Conservation (phyloP, 2,797 vertebrate species). For the Urophycis tenuis region DNA sequence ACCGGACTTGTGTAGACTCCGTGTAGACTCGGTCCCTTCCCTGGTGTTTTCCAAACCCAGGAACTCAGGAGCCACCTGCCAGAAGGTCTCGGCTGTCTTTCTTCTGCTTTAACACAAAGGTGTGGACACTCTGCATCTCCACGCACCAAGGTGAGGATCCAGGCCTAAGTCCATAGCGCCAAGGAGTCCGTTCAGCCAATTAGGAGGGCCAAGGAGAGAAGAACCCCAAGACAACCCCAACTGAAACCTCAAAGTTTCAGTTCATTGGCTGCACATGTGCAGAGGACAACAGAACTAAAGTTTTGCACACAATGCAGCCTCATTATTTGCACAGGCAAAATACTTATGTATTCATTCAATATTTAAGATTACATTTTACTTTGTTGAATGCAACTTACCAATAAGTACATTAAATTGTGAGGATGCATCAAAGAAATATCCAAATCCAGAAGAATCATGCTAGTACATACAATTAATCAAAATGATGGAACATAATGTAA, state of each 20-base stretch:
- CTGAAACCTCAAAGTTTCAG: too few species aligned
- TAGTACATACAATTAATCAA: too few species aligned
- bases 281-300: neutral
- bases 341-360: neutral
- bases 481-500: neutral
- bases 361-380: neutral
- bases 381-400: too few species aligned
- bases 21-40: neutral
- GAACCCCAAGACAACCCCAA: constrained; percentile 8
- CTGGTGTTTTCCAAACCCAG: neutral
- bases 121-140: neutral
- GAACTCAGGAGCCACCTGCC: neutral
- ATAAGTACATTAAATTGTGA: too few species aligned
- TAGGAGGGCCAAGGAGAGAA: constrained; percentile 22
- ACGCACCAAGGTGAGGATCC: neutral
- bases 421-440: too few species aligned
- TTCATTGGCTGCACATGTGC: neutral
- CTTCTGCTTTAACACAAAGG: neutral
- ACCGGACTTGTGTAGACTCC: neutral
- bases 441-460: too few species aligned
- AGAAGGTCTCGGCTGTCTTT: neutral
- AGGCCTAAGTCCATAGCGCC: constrained; percentile 5
- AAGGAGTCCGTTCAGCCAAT: constrained; percentile 29
- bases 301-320: neutral
- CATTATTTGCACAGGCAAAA: neutral